Conservation (phyloP, 2,797 vertebrate genomes). For the Cephalopachus bancanus region DNA sequence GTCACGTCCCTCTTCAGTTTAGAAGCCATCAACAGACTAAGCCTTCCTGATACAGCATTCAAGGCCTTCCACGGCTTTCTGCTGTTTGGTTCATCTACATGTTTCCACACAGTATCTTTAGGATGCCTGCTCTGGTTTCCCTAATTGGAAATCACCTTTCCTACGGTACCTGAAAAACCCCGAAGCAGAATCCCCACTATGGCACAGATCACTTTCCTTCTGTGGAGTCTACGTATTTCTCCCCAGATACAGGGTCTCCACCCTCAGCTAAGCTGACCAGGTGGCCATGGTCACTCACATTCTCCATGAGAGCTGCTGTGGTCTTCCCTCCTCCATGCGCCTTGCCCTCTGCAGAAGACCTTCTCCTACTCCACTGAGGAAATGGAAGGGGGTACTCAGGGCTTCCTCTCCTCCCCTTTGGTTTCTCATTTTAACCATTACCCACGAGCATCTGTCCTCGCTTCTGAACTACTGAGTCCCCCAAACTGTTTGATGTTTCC, state of each 20-base stretch:
- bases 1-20: neutral
- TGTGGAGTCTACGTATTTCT: neutral
- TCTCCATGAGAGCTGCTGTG: fast-evolving
- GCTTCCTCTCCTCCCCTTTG: neutral
- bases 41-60: neutral
- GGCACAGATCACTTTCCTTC: neutral
- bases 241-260: neutral
- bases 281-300: neutral
- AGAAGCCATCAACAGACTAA: neutral
- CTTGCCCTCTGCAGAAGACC: neutral
- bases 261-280: no score
- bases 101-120: neutral
- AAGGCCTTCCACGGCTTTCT: neutral
- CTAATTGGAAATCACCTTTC: neutral
- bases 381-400: fast-evolving
- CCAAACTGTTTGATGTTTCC: neutral
- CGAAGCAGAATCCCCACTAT: neutral
- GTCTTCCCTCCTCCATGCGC: neutral
- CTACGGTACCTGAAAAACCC: neutral
- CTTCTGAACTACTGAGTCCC: neutral
- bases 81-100: neutral
- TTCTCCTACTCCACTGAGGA: neutral
- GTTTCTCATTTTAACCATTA: neutral
- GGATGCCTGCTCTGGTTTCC: neutral
- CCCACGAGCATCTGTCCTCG: neutral